Base-by-base conservation (phyloP, 1,140 invertebrate species). In the Panagrolaimus sp. region DNA sequence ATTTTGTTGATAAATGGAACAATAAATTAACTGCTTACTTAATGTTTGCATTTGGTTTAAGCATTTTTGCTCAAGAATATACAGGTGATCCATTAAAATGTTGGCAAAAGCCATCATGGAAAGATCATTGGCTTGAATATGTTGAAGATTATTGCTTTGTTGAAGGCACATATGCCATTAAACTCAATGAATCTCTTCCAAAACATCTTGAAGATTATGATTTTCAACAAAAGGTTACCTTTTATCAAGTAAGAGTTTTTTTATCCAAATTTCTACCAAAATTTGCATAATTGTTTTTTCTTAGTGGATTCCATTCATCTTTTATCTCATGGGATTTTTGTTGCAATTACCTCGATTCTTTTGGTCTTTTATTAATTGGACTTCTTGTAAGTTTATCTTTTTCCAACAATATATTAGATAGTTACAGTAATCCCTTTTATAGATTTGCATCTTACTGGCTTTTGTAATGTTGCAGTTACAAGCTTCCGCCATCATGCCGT, bases 271-370 rank as follows among this genome's bases (percentile, higher is more conserved):
- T 48, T 4, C 21, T 48, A 3, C 10, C 26, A 46, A 2, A 4
- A 4, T 38, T 63, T 63, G 2, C 2, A 21, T 9, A 17, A 1
- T 12, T n/a, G 10, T 43, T 12, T 65, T 65, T 4, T 38, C n/a
- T 65, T 65, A 47, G 45, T 47, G 43, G 63, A 28, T 38, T 44
- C 45, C 63, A 12, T 65, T 44, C 5, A 65, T 65, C 45, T 65
- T 65, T 1, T 12, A 12, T 6, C n/a, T 65, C 0, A 44, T 44
- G 14, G 45, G 45, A 38, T 17, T 65, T 21, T 38, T 65, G 12
- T 21, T 43, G 10, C 12, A 12, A 12, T 12, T 26, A n/a, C 45
- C 43, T 12, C 10, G 63, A 38, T 65, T 12, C 63, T 38, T 44
- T 4, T 44, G 43, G 63, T 24, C 28, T 6, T 28, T 32, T 65